These are phyloP conservation scores for Grallaria varia DNA, from an alignment of 2,113 vertebrate species.

Conservation along the genomic window DNA sequence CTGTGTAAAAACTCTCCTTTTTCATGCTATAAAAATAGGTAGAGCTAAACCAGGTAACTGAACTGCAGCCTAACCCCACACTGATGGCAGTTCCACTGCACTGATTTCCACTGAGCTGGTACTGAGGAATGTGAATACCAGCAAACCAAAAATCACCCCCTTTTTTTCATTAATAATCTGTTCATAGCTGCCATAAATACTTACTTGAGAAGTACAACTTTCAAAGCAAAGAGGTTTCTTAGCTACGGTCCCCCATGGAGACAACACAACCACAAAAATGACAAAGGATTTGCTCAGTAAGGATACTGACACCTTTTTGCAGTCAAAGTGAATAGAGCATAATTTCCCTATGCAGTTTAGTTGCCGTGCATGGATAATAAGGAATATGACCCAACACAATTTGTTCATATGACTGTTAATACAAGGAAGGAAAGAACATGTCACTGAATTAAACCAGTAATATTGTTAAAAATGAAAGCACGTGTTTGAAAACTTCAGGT, in stretches of 20 bases:
- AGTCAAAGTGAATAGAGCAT: not conserved
- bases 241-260: not conserved
- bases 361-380: constrained; percentile 14
- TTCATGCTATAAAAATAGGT: not conserved
- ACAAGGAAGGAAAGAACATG: not conserved
- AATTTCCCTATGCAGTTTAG: not conserved
- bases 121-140: not conserved
- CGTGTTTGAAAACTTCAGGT: not conserved
- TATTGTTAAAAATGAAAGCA: not conserved
- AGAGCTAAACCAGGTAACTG: not conserved
- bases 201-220: not conserved
- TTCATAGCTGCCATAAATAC: not conserved
- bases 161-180: not conserved
- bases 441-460: not conserved
- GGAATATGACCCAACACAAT: not conserved
- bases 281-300: not conserved
- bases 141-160: not conserved
- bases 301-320: not conserved
- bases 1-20: not conserved
- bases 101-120: not conserved
- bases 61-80: not conserved
- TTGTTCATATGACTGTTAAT: not conserved
- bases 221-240: not conserved
- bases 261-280: not conserved
- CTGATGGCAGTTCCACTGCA: not conserved